phyloP scores from a whole-genome alignment of 1,140 invertebrate genomes.

The Scaptomyza graminum region DNA sequence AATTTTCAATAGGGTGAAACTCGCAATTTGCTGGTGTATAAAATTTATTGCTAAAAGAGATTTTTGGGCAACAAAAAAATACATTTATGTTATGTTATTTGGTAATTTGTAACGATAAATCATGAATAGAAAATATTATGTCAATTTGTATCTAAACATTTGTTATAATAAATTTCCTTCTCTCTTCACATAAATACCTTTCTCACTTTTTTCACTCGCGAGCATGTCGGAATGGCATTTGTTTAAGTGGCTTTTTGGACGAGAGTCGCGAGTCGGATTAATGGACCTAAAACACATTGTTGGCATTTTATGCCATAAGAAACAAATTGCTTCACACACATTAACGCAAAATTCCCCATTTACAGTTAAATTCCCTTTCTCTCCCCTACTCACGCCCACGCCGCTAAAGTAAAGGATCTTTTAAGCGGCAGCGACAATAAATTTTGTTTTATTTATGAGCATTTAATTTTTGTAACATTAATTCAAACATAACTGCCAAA shows the following conservation, averaged over 20 bases:
- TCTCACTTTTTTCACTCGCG: constrained; percentile 14
- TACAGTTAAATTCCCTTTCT: constrained; percentile 1
- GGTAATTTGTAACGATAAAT: too few species aligned
- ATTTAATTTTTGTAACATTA: constrained; percentile 84
- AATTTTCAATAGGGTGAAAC: constrained; percentile 19
- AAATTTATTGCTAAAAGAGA: not conserved
- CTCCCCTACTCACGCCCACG: constrained; percentile 19
- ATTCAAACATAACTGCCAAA: constrained; percentile 84
- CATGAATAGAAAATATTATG: too few species aligned
- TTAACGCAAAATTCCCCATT: constrained; percentile 63
- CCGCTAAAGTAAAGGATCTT: constrained; percentile 25
- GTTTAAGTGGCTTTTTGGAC: constrained; percentile 58
- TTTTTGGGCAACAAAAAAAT: too few species aligned
- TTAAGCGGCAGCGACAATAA: constrained; percentile 52
- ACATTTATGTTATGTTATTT: too few species aligned
- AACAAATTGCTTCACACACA: constrained; percentile 76
- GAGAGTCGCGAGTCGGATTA: constrained; percentile 59
- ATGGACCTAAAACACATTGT: constrained; percentile 77
- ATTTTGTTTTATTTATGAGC: constrained; percentile 82
- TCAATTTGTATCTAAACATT: too few species aligned
- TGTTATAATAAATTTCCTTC: too few species aligned
- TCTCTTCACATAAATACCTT: constrained; percentile 47
- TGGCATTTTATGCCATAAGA: constrained; percentile 53
- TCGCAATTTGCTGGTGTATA: not conserved
- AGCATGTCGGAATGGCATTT: constrained; percentile 47